These are phyloP conservation scores for Apostichopus japonicus DNA, from an alignment of 35 echinoderm and acorn worm species.

Conservation along the genomic window DNA sequence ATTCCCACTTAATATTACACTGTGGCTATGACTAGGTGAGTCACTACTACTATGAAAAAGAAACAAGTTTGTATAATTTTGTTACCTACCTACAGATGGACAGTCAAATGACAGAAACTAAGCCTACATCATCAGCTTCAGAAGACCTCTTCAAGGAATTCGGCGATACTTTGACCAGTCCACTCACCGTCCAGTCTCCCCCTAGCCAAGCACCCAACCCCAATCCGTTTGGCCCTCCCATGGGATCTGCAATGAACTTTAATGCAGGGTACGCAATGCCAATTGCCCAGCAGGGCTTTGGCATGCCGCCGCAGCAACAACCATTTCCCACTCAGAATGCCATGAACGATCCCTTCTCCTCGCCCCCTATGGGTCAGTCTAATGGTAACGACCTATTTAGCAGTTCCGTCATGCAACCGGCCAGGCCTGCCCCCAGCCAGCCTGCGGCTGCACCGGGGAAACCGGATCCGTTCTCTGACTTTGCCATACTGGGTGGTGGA, in stretches of 20 bases:
- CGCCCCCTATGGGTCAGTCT: conserved; percentile 17
- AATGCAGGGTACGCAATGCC: conserved; percentile 12
- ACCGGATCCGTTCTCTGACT: conserved; percentile 86
- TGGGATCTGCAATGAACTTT: conserved; percentile 34
- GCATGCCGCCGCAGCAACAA: conserved; percentile 28
- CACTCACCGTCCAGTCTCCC: conserved; percentile 33
- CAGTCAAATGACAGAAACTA: background rate
- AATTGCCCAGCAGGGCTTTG: conserved; percentile 7
- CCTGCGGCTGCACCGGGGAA: conserved; percentile 21
- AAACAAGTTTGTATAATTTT: too few species aligned
- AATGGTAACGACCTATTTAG: conserved; percentile 61
- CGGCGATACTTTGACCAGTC: conserved; percentile 67
- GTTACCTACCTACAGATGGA: conserved; percentile 15
- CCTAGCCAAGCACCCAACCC: conserved; percentile 32
- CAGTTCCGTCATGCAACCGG: conserved; percentile 50
- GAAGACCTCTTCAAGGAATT: conserved; percentile 88
- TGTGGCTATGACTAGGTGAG: too few species aligned
- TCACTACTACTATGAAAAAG: too few species aligned
- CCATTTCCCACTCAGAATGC: conserved; percentile 39
- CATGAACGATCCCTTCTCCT: conserved; percentile 3
- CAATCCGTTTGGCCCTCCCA: conserved; percentile 75
- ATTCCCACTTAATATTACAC: too few species aligned
- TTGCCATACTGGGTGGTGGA: conserved; percentile 63
- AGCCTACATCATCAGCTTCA: conserved; percentile 50
- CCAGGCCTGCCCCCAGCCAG: background rate